Evolutionary conservation across 2,888 invertebrate genomes (phyloP).

Genomic region (Agrypnus murinus): DNA sequence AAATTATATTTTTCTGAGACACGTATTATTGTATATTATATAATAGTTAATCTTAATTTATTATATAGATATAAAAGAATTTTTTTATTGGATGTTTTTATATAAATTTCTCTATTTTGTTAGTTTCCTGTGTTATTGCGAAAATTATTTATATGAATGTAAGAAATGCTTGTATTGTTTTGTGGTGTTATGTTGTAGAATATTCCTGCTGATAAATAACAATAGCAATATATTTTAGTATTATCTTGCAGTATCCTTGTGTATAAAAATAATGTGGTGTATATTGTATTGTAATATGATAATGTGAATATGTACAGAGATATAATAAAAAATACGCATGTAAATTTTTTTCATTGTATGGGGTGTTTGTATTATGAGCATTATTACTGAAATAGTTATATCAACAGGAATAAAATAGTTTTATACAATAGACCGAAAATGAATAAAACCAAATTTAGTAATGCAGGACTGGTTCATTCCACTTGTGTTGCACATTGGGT

Average conservation of each 20-base stretch:
- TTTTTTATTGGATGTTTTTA: not conserved
- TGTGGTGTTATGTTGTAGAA: slow-evolving; percentile 6
- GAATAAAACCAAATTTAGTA: too few relatives aligned
- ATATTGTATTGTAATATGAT: slow-evolving; percentile 24
- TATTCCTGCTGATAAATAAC: slow-evolving; percentile 5
- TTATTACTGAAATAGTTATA: too few relatives aligned
- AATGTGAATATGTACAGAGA: slow-evolving; percentile 33
- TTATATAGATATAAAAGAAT: not conserved
- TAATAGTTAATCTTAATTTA: slow-evolving; percentile 5
- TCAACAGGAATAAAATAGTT: too few relatives aligned
- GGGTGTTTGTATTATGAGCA: too few relatives aligned
- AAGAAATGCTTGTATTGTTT: slow-evolving; percentile 12
- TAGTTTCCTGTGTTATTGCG: not conserved
- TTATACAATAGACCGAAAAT: too few relatives aligned
- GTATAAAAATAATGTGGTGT: slow-evolving; percentile 20
- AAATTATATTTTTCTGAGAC: slow-evolving; percentile 2
- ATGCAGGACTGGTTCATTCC: too few relatives aligned
- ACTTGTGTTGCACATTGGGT: too few relatives aligned
- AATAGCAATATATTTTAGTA: slow-evolving; percentile 34
- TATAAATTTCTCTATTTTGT: not conserved
- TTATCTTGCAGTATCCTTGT: slow-evolving; percentile 33
- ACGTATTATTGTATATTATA: slow-evolving; percentile 1
- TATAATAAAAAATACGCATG: slow-evolving; percentile 23
- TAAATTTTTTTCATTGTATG: too few relatives aligned
- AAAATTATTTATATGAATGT: slow-evolving; percentile 35